Evolutionary conservation across 1,140 invertebrate genomes (phyloP).

Genomic region (Hylaeus volcanicus): DNA sequence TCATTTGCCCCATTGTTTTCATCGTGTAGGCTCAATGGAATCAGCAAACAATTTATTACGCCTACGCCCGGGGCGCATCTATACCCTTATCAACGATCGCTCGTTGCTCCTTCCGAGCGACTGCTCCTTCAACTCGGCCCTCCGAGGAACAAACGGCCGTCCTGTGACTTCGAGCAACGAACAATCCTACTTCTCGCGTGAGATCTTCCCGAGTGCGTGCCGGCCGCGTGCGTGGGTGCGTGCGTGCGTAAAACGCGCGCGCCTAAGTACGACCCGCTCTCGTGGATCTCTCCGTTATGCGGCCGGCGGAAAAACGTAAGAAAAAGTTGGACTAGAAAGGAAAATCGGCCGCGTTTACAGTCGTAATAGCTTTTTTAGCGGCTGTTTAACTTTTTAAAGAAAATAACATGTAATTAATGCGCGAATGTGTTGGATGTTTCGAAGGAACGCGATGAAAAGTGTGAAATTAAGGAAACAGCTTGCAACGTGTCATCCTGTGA

Average conservation of each 20-base stretch:
- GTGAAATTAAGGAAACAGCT: too few species aligned
- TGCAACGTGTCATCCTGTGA: too few species aligned
- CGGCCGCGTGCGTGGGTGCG: constrained; percentile 7
- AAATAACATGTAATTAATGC: too few species aligned
- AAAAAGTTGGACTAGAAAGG: background rate
- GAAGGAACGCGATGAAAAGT: background rate
- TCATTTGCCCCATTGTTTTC: constrained; percentile 57
- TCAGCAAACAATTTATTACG: constrained; percentile 69
- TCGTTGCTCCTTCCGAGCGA: constrained; percentile 60
- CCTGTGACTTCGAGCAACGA: constrained; percentile 27
- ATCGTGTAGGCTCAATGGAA: constrained; percentile 66
- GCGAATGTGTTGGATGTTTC: background rate
- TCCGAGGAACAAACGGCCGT: constrained; percentile 44
- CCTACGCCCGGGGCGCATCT: constrained; percentile 64
- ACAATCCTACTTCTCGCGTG: constrained; percentile 5
- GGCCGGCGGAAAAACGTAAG: background rate
- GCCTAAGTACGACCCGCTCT: constrained; percentile 10
- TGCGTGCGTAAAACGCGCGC: constrained; percentile 39
- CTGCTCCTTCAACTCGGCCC: constrained; percentile 57
- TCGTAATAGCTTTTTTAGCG: background rate
- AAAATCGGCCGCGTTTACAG: background rate
- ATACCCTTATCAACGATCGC: constrained; percentile 63
- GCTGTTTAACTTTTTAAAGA: too few species aligned
- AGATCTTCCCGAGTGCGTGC: background rate
- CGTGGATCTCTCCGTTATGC: constrained; percentile 20